These are phyloP conservation scores for Semaprochilodus insignis DNA, from an alignment of 2,797 vertebrate genomes.

Conservation along the genomic window DNA sequence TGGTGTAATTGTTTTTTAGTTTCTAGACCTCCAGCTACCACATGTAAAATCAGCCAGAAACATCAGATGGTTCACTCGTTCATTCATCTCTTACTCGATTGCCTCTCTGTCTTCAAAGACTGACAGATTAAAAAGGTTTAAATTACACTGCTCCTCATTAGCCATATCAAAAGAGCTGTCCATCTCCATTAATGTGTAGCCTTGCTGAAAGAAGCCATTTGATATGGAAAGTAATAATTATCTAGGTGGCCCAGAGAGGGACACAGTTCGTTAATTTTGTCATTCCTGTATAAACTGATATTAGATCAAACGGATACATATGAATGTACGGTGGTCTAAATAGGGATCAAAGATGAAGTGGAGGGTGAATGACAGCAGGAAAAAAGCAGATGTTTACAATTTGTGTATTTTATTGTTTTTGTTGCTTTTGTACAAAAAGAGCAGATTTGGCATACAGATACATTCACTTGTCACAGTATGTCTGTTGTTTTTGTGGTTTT, in stretches of 20 bases:
- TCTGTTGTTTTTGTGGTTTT: slow-evolving; percentile 64
- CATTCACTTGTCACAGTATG: slow-evolving; percentile 91
- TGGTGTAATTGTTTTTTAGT: background rate
- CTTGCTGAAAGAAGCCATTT: slow-evolving; percentile 31
- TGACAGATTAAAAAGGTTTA: slow-evolving; percentile 8
- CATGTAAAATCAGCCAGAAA: background rate
- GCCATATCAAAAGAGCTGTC: slow-evolving; percentile 33
- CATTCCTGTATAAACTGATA: slow-evolving; percentile 7
- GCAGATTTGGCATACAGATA: slow-evolving; percentile 86
- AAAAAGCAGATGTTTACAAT: slow-evolving; percentile 7
- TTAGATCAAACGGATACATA: slow-evolving; percentile 26
- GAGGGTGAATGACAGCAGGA: slow-evolving; percentile 7
- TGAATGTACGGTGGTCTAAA: background rate
- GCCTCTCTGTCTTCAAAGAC: slow-evolving; percentile 27
- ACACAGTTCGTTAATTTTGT: background rate
- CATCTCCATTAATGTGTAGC: slow-evolving; percentile 15
- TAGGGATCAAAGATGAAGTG: slow-evolving; percentile 3
- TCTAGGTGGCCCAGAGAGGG: background rate
- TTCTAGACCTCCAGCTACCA: background rate
- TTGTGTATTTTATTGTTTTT: slow-evolving; percentile 66
- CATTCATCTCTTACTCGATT: slow-evolving; percentile 1
- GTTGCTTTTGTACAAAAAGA: slow-evolving; percentile 75
- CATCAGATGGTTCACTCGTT: background rate
- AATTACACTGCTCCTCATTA: slow-evolving; percentile 17
- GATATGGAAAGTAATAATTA: slow-evolving; percentile 46